Base-by-base conservation (phyloP, 2,888 invertebrate species). In the Athalia cordata region DNA sequence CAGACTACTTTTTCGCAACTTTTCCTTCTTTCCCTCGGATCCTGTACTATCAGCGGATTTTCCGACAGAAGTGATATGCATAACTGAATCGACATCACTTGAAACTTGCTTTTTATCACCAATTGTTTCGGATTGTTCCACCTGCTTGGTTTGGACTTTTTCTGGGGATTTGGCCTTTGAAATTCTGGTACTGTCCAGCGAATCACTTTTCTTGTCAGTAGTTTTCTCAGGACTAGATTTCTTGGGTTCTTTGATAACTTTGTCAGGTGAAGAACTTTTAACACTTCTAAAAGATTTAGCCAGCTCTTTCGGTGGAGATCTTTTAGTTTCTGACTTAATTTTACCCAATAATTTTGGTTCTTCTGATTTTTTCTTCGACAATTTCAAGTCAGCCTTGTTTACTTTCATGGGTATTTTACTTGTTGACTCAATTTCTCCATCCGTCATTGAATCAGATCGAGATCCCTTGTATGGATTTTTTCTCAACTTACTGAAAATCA, bases 401-500 rank as follows among this genome's bases (percentile, higher is more conserved):
- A 83, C 82, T 61, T 90, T 89, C 0, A 85, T 89, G 0, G 89
- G 89, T 67, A 89, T 90, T 79, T 86, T 88, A 81, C 88, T 89
- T 3, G 79, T 81, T 3, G 83, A 80, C 29, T 70, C 47, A 29
- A 72, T 43, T 5, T 80, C 70, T 3, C 85, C 86, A 3, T 84
- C 68, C 78, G 80, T 45, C 78, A 77, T 29, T 3, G 64, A n/a
- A 43, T 89, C 88, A 0, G 83, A 81, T n/a, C 85, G 84, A 4
- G 86, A 83, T 0, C 84, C 83, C 50, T 88, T 91, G 85, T 84
- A 91, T 83, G 86, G 68, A 80, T 84, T 94, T 92, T 74, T 94
- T 92, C 89, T 95, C 93, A 88, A 93, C 93, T 89, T 87, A 59
- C 86, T 85, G 8, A 88, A 77, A 9, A 88, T 84, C 52, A 83